These are phyloP conservation scores for Mico argentatus DNA, from an alignment of 2,797 vertebrate species.

Conservation along the genomic window DNA sequence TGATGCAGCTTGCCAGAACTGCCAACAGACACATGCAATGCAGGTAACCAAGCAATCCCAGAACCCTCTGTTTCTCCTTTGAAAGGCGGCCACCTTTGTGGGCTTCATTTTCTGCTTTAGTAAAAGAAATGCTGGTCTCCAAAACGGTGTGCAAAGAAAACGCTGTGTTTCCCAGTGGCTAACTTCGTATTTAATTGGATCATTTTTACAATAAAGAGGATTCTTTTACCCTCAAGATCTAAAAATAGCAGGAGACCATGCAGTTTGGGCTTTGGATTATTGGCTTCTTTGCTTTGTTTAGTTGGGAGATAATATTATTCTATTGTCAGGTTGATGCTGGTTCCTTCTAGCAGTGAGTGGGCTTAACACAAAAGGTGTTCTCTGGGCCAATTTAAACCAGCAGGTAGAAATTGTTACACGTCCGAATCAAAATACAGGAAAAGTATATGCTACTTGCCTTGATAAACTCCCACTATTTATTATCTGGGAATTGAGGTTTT, in stretches of 20 bases:
- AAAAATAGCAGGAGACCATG: conserved; percentile 52
- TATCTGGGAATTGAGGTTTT: conserved; percentile 50
- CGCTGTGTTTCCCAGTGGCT: background rate
- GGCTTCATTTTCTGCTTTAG: conserved; percentile 1
- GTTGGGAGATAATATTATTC: conserved; percentile 62
- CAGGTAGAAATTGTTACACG: conserved; percentile 62
- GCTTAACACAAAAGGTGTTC: conserved; percentile 69
- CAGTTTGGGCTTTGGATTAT: conserved; percentile 17
- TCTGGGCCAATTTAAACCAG: conserved; percentile 56
- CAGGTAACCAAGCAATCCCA: background rate
- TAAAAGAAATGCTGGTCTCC: conserved; percentile 11
- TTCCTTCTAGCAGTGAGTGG: conserved; percentile 50
- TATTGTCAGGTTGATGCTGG: conserved; percentile 43
- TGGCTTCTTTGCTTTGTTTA: conserved; percentile 59
- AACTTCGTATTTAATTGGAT: conserved; percentile 63
- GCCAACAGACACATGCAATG: background rate
- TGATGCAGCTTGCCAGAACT: background rate
- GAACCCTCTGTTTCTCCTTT: background rate
- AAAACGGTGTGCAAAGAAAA: conserved; percentile 57
- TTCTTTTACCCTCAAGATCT: conserved; percentile 2
- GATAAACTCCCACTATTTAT: conserved; percentile 69
- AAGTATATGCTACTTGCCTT: conserved; percentile 62
- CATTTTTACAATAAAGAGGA: conserved; percentile 63
- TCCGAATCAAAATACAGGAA: conserved; percentile 59
- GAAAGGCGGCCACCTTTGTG: background rate